phyloP scores from a whole-genome alignment of 2,888 invertebrate genomes.

The Spatulosminthurus flaviceps region DNA sequence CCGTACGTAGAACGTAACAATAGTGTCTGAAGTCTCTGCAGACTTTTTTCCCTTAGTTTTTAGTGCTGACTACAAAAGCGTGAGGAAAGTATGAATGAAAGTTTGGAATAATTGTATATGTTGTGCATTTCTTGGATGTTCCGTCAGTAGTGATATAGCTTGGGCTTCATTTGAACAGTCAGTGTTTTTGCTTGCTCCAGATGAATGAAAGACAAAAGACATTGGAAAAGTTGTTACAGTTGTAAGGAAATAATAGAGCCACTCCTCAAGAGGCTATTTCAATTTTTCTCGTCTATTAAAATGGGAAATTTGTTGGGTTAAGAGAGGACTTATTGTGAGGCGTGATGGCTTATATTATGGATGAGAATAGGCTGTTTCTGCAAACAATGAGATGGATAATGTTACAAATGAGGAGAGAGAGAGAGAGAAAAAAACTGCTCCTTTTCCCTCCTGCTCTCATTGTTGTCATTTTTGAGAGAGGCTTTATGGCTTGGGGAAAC shows the following conservation, averaged over 20 bases:
- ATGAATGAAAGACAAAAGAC: constrained; percentile 39
- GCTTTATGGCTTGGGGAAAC: neutral
- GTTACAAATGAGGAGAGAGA: constrained; percentile 8
- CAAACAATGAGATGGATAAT: constrained; percentile 27
- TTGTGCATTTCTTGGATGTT: constrained; percentile 5
- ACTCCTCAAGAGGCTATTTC: neutral
- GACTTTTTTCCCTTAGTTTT: neutral
- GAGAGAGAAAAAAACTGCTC: constrained; percentile 33
- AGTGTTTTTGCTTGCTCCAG: constrained; percentile 33
- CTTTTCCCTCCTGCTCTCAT: neutral
- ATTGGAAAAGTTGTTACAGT: constrained; percentile 8
- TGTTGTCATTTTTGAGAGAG: neutral
- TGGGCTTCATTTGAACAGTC: constrained; percentile 26
- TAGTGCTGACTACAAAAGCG: neutral
- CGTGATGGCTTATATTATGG: constrained; percentile 32
- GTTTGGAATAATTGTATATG: neutral
- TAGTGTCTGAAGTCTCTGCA: neutral
- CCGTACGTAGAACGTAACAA: neutral
- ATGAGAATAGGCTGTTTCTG: too few species aligned
- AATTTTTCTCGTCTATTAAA: constrained; percentile 16
- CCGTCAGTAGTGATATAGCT: too few species aligned
- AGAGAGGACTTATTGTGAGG: constrained; percentile 29
- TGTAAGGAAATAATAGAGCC: constrained; percentile 4
- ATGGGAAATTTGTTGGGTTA: constrained; percentile 21
- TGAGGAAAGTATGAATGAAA: constrained; percentile 21